Conservation (phyloP, 2,113 vertebrate species). For the Herpailurus yagouaroundi region DNA sequence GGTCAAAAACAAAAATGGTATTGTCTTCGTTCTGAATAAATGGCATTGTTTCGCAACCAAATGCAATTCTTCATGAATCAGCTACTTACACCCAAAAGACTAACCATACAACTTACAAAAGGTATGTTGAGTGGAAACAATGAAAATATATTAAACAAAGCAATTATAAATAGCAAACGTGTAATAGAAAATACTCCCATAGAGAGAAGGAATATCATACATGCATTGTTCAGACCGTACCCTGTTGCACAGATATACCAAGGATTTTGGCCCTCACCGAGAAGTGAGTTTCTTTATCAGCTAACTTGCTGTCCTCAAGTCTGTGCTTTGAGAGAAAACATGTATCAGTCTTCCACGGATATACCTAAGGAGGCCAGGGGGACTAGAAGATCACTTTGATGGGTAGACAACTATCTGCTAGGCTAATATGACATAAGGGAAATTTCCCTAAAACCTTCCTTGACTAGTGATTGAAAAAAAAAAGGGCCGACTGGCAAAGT, state of each 20-base stretch:
- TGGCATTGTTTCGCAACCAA: background rate
- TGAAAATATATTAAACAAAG: background rate
- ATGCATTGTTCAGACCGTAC: too few relatives aligned
- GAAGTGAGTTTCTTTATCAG: background rate
- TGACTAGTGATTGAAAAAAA: background rate
- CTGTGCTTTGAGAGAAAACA: background rate
- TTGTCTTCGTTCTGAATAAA: background rate
- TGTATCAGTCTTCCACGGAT: too few relatives aligned
- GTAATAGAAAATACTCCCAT: background rate
- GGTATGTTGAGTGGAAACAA: background rate
- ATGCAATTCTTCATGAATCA: background rate
- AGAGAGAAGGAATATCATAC: background rate
- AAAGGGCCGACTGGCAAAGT: fast-evolving
- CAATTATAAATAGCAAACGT: background rate
- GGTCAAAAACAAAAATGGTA: background rate
- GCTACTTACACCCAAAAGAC: too few relatives aligned
- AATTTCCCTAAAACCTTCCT: background rate
- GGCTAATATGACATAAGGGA: background rate
- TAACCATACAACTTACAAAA: background rate
- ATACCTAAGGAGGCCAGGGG: too few relatives aligned
- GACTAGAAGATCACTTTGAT: too few relatives aligned
- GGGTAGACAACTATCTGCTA: background rate
- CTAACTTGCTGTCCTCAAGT: background rate
- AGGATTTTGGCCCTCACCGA: background rate
- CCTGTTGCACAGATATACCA: fast-evolving